These are phyloP conservation scores for Chloroceryle aenea DNA, from an alignment of 2,113 vertebrate genomes.

Conservation along the genomic window DNA sequence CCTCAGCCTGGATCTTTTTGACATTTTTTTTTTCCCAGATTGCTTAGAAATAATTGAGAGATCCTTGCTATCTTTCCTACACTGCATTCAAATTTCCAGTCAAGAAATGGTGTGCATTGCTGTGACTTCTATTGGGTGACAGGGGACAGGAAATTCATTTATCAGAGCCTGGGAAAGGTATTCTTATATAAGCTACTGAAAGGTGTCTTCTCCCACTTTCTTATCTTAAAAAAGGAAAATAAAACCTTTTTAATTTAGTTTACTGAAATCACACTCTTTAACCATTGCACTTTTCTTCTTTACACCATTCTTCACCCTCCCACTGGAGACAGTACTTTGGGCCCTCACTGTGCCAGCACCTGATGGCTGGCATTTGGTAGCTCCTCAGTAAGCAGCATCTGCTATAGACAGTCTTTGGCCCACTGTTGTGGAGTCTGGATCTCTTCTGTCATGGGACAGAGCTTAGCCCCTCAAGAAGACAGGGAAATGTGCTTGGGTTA, in stretches of 20 bases:
- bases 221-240: neutral
- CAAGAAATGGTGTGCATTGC: neutral
- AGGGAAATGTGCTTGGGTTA: neutral
- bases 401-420: neutral
- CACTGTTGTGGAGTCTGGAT: neutral
- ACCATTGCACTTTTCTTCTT: neutral
- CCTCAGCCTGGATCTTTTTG: neutral
- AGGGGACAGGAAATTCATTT: neutral
- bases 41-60: neutral
- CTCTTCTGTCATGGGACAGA: neutral
- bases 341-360: neutral
- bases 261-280: neutral
- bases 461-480: neutral
- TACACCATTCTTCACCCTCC: accelerated
- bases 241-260: neutral
- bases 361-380: neutral
- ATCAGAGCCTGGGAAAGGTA: neutral
- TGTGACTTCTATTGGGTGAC: neutral
- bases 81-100: neutral
- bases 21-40: neutral
- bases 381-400: neutral
- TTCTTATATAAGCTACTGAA: neutral
- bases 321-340: neutral
- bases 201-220: neutral
- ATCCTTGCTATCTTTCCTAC: neutral